phyloP scores from a whole-genome alignment of 2,113 vertebrate genomes.

The Carassius gibelio region DNA sequence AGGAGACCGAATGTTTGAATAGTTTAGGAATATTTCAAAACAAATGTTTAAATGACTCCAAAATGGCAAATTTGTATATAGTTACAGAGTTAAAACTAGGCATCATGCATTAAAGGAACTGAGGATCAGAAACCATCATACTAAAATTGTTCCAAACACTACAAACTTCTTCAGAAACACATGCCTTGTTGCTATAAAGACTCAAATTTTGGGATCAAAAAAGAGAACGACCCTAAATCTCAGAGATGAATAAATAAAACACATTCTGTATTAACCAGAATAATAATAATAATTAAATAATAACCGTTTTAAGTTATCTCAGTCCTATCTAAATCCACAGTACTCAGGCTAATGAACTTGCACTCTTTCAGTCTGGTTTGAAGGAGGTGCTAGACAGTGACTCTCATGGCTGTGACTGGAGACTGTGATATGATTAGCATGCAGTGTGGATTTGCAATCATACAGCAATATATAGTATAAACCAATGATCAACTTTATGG shows the following conservation, averaged over 20 bases:
- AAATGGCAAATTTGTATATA: not conserved
- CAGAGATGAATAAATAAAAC: not conserved
- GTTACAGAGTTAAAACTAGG: no score
- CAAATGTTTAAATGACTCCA: no score
- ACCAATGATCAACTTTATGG: not conserved
- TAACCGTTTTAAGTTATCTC: not conserved
- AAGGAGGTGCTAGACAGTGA: conserved; percentile 13
- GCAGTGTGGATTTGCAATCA: not conserved
- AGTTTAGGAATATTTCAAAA: not conserved
- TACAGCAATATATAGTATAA: not conserved
- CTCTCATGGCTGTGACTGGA: not conserved
- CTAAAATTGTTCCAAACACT: not conserved
- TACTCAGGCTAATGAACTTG: not conserved
- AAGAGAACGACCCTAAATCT: not conserved
- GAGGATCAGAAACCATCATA: not conserved
- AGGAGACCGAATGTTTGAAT: not conserved
- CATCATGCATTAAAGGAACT: not conserved
- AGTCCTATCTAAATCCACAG: not conserved
- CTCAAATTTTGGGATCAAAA: not conserved
- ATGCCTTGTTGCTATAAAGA: not conserved
- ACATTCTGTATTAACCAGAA: not conserved
- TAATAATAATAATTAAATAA: not conserved
- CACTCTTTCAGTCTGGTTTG: not conserved
- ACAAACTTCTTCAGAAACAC: not conserved
- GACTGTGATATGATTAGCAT: conserved; percentile 6